A percentile compares a stretch with the other conserved stretches of the same genome.
Conservation (phyloP, 1,140 invertebrate genomes). For the Bilobella aurantiaca region DNA sequence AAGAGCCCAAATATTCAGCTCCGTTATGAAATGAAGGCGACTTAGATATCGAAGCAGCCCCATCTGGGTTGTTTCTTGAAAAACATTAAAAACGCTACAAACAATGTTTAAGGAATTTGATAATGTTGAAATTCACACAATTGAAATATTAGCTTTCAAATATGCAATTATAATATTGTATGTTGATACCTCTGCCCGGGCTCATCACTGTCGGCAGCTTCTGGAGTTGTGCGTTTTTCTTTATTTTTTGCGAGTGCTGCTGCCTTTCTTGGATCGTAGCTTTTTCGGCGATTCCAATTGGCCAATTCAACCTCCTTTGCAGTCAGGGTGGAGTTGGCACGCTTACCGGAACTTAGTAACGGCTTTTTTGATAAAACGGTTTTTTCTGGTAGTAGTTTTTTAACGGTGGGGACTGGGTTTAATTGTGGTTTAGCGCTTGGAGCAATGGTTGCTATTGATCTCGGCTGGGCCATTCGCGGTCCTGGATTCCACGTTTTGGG, state of each 20-base stretch:
- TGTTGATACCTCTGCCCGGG: background rate
- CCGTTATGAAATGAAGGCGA: conserved; percentile 23
- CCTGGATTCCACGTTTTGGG: background rate
- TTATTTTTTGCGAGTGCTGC: conserved; percentile 61
- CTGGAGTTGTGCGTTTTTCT: background rate
- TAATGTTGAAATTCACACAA: background rate
- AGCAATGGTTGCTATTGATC: background rate
- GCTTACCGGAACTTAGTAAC: conserved; percentile 38
- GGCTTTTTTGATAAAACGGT: no score
- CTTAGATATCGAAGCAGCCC: conserved; percentile 15
- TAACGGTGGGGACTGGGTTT: no score
- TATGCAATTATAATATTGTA: background rate
- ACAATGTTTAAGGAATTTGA: no score
- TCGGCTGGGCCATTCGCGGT: background rate
- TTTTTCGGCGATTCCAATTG: conserved; percentile 82
- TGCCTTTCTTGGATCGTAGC: conserved; percentile 77
- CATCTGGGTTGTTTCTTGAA: conserved; percentile 2
- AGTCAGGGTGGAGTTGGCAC: conserved; percentile 49
- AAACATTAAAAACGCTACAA: no score
- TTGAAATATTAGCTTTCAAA: background rate
- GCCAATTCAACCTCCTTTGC: conserved; percentile 70
- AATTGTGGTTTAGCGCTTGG: no score
- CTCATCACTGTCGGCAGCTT: background rate
- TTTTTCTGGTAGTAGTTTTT: conserved; percentile 4
- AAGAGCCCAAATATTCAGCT: background rate